Base-by-base conservation (phyloP, 2,797 vertebrate genomes). In the Malurus leucopterus region DNA sequence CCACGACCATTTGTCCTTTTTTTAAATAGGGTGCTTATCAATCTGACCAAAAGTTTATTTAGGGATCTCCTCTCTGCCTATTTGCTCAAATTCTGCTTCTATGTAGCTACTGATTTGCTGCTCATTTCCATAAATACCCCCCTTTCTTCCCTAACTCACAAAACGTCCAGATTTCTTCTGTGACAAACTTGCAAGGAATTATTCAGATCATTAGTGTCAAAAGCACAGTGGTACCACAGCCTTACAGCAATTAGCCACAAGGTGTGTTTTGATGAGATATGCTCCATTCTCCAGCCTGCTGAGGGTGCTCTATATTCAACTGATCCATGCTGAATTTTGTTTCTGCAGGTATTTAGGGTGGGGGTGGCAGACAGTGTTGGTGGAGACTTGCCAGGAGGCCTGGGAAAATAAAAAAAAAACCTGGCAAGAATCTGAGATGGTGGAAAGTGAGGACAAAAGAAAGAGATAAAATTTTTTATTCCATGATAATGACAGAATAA, bases 301-400 rank as follows among this genome's bases (percentile, higher is more conserved):
- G 80, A 94, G 70, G 62, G 77, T 91, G 70, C 76, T 93, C 21
- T 84, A 34, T 53, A 32, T 93, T 92, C 82, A 86, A 53, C 9
- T 78, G 84, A 86, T 38, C 49, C 53, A 49, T 22, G 24, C 22
- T 30, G 34, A 84, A 76, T 73, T 88, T 93, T 73, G 30, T 43
- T 30, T 69, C 79, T 74, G 57, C 72, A 67, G 61, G 44, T 86
- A 57, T 75, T 84, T 67, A 64, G 63, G 61, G 46, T 78, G 47
- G 82, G 68, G 54, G 61, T 68, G 27, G 74, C 36, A 86, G n/a
- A 63, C 85, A 24, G 14, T 27, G 10, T 51, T 91, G 49, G 23
- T 0, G 0, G 36, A 84, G 4, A 41, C 17, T 64, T 86, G 57
- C 53, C 74, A 77, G 55, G 16, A 91, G 34, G 16, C 51, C 43